A percentile compares a stretch with the other conserved stretches of the same genome.
Evolutionary conservation across 1,140 invertebrate species (phyloP).

Genomic region (Cydia strobilella): DNA sequence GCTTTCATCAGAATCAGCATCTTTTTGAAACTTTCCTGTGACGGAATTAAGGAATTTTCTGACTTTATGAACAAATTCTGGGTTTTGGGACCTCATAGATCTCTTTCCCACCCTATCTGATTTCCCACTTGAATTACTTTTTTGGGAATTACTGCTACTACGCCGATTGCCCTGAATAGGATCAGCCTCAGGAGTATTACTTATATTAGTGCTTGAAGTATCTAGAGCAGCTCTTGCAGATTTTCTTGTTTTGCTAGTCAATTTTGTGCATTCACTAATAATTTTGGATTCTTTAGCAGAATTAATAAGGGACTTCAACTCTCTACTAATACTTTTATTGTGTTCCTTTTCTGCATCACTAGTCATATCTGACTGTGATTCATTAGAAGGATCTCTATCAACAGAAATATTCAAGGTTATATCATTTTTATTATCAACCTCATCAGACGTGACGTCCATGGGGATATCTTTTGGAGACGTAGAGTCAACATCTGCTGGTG

Average conservation of each 20-base stretch:
- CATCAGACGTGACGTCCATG: neutral
- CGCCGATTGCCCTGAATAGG: constrained; percentile 56
- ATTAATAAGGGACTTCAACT: constrained; percentile 74
- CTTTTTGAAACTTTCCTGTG: constrained; percentile 59
- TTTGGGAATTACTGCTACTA: constrained; percentile 66
- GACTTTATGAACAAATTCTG: constrained; percentile 82
- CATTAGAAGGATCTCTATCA: constrained; percentile 54
- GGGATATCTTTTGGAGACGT: constrained; percentile 19
- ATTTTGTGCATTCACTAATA: constrained; percentile 76
- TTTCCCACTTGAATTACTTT: constrained; percentile 67
- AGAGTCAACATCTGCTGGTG: constrained; percentile 8
- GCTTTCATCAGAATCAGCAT: constrained; percentile 45
- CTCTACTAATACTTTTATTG: constrained; percentile 72
- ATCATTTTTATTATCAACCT: constrained; percentile 34
- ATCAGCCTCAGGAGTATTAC: constrained; percentile 54
- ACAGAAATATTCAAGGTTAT: constrained; percentile 40
- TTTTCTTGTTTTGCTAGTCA: constrained; percentile 74
- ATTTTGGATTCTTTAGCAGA: constrained; percentile 79
- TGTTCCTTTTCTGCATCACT: constrained; percentile 67
- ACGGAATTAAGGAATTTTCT: constrained; percentile 80
- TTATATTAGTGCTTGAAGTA: constrained; percentile 52
- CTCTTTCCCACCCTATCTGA: constrained; percentile 66
- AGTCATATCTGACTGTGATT: constrained; percentile 52
- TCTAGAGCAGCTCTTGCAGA: constrained; percentile 61
- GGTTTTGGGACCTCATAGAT: constrained; percentile 81